Percentiles rank a stretch among this genome's conserved stretches.
phyloP scores from a whole-genome alignment of 1,140 invertebrate genomes.

The Panulirus ornatus region DNA sequence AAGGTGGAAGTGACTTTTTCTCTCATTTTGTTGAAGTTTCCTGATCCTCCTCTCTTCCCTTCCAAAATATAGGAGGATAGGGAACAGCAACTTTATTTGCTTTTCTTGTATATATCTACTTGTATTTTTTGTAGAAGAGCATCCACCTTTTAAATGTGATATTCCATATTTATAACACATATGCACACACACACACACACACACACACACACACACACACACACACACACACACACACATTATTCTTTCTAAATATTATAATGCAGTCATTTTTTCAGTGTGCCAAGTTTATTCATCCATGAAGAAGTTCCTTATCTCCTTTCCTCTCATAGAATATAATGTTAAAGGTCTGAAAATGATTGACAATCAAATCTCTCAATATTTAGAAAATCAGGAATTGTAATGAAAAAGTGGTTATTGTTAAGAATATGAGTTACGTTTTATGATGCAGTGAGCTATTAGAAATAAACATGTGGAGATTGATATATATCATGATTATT shows the following conservation, averaged over 20 bases:
- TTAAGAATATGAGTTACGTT: neutral
- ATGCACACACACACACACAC: neutral
- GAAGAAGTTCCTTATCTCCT: neutral
- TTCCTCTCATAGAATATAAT: neutral
- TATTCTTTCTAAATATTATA: neutral
- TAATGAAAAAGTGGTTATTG: neutral
- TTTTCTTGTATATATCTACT: neutral
- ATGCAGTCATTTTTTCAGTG: neutral
- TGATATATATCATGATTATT: neutral
- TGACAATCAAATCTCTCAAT: conserved; percentile 6
- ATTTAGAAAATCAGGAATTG: neutral
- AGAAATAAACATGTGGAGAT: neutral
- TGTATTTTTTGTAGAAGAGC: neutral
- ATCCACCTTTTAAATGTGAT: neutral
- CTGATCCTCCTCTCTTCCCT: neutral
- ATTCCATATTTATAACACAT: neutral
- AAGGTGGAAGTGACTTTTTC: neutral
- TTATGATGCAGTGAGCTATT: neutral
- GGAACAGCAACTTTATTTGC: neutral
- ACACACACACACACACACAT: neutral
- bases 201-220: conserved; percentile 3
- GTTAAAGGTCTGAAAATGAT: neutral
- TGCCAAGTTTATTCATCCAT: neutral
- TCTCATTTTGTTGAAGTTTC: neutral
- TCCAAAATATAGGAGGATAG: neutral